Evolutionary conservation across 2,888 invertebrate species (phyloP).

Genomic region (Ophraella communa): DNA sequence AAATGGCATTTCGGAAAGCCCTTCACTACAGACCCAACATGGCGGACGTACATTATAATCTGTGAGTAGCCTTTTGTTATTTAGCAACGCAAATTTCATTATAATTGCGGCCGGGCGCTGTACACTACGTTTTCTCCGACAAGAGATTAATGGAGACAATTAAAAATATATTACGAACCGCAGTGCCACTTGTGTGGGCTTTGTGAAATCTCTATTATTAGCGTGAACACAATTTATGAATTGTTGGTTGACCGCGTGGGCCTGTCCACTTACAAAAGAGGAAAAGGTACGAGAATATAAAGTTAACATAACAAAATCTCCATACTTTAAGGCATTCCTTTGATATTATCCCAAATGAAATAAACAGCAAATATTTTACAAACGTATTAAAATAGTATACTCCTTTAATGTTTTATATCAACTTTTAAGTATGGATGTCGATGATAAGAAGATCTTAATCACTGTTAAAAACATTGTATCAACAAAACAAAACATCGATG

Average conservation of each 20-base stretch:
- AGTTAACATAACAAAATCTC: not conserved
- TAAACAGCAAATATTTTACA: too few species aligned
- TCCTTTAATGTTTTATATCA: too few species aligned
- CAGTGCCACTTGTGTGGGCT: conserved; percentile 22
- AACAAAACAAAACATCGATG: too few species aligned
- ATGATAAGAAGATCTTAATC: too few species aligned
- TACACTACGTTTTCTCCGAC: conserved; percentile 28
- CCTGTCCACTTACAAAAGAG: conserved; percentile 11
- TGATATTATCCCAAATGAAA: too few species aligned
- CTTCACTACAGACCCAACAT: conserved; percentile 92
- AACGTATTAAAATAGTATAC: too few species aligned
- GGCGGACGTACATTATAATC: conserved; percentile 99
- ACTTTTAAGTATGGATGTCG: too few species aligned
- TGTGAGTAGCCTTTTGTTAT: conserved; percentile 74
- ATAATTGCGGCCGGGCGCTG: conserved; percentile 36
- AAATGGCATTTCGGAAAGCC: conserved; percentile 89
- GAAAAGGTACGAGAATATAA: conserved; percentile 13
- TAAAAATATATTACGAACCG: conserved; percentile 43
- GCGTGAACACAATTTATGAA: conserved; percentile 19
- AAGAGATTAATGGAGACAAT: conserved; percentile 44
- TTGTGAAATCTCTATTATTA: conserved; percentile 28
- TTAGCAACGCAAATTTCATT: conserved; percentile 40
- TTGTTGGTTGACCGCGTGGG: conserved; percentile 20
- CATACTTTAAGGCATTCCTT: not conserved
- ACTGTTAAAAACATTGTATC: too few species aligned